Base-by-base conservation (phyloP, 2,888 invertebrate genomes). In the Leptura quadrifasciata region DNA sequence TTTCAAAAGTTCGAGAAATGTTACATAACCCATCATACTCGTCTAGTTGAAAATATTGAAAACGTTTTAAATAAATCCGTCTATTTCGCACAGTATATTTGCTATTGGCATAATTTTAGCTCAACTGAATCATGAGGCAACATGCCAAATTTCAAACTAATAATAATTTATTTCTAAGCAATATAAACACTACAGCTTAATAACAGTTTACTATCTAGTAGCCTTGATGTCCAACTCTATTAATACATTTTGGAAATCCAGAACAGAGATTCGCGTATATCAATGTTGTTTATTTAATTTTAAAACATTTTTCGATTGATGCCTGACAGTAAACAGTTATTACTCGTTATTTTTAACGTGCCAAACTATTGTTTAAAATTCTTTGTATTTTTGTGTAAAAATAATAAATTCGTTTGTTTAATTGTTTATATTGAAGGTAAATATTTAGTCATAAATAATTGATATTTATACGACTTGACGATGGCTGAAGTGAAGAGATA, bases 71-170 rank as follows among this genome's bases (percentile, higher is more conserved):
- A 63, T 58, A 61, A 63, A 61, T 68, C 20, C 35, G 15, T 57
- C 61, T n/a, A 65, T 55, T 70, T 65, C 47, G 58, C 67, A 20
- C n/a, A 17, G 60, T 68, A 52, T 61, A 52, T 73, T 73, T 73
- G 58, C 60, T 52, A 73, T 75, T 47, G 61, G 39, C 24, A 57
- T 69, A 69, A 72, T 63, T 76, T 76, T 72, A 70, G 39, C 57
- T 18, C 20, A 20, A 58, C 72, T 74, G 76, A 79, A 35, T 79
- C 73, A 75, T 57, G 52, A 39, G 78, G 79, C 78, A 75, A 27
- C 20, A 10, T 72, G 76, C 79, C 79, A 78, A 60, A 73, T 63
- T 68, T 64, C 68, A 60, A 67, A 75, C 64, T 69, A 67, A 58
- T 69, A 68, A 72, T 72, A 72, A 76, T 76, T 61, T 70, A 74